Percentiles rank a stretch among this genome's conserved stretches.
Conservation (phyloP, 2,888 invertebrate genomes). For the Tetropium fuscum region DNA sequence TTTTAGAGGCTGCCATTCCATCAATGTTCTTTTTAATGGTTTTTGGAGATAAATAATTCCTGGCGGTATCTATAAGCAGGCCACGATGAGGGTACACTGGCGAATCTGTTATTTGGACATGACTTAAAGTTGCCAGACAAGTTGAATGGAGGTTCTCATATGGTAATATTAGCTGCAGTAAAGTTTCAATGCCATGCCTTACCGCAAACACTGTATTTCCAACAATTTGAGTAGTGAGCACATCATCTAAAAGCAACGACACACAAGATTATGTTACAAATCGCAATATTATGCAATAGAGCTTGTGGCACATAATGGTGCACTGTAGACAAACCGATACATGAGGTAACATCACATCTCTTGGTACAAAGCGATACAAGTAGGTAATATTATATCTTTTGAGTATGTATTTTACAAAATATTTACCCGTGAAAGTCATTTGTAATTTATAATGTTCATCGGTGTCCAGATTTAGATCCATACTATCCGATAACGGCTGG, state of each 20-base stretch:
- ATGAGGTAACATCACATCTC: too few relatives aligned
- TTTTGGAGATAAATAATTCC: conserved; percentile 84
- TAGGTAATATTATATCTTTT: too few relatives aligned
- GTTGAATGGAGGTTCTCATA: conserved; percentile 45
- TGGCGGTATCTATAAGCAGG: conserved; percentile 86
- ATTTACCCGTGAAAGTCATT: conserved; percentile 55
- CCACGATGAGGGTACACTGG: conserved; percentile 90
- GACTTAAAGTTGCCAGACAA: conserved; percentile 73
- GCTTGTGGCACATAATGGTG: too few relatives aligned
- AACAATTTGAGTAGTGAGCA: conserved; percentile 69
- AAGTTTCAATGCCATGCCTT: conserved; percentile 81
- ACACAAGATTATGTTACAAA: too few relatives aligned
- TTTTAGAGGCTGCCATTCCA: conserved; percentile 88
- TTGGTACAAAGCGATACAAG: too few relatives aligned
- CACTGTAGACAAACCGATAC: too few relatives aligned
- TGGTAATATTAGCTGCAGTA: conserved; percentile 75
- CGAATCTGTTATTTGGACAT: conserved; percentile 78
- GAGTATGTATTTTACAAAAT: too few relatives aligned
- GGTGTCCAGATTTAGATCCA: conserved; percentile 74
- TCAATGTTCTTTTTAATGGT: conserved; percentile 80
- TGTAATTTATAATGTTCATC: conserved; percentile 77
- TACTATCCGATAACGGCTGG: conserved; percentile 66
- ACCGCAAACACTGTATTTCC: conserved; percentile 78
- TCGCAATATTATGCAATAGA: too few relatives aligned
- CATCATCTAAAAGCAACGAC: conserved; percentile 66